Evolutionary conservation across 2,113 vertebrate genomes (phyloP).

Genomic region (Phalacrocorax aristotelis): DNA sequence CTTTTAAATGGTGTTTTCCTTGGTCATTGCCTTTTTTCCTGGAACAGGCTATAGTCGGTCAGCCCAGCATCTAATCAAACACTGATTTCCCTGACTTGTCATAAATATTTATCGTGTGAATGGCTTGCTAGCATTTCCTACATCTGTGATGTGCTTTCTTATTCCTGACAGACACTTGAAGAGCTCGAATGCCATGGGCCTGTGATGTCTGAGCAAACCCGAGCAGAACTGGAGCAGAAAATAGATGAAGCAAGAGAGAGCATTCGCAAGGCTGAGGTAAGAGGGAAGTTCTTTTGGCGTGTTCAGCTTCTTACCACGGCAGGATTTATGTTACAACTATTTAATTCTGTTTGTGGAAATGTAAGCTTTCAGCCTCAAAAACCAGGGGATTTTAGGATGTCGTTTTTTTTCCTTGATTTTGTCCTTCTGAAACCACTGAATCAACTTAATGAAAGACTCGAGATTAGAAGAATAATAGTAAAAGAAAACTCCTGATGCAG

Average conservation of each 20-base stretch:
- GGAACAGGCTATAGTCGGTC: too few species aligned
- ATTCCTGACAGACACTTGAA: slow-evolving; percentile 81
- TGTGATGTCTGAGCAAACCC: slow-evolving; percentile 85
- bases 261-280: slow-evolving; percentile 96
- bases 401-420: not conserved
- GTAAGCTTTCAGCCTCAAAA: not conserved
- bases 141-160: not conserved
- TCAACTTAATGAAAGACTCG: not conserved
- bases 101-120: not conserved
- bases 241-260: slow-evolving; percentile 93
- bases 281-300: not conserved
- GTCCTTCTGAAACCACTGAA: not conserved
- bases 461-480: not conserved
- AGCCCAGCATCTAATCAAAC: not conserved
- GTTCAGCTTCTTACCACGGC: not conserved
- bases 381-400: not conserved
- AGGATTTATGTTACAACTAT: not conserved
- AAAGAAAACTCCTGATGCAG: not conserved
- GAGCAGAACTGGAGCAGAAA: slow-evolving; percentile 90
- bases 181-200: slow-evolving; percentile 89
- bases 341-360: not conserved
- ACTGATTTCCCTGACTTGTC: not conserved
- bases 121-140: not conserved
- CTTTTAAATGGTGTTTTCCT: not conserved
- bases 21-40: not conserved